Percentiles rank a stretch among this genome's conserved stretches.
Conservation (phyloP, 2,797 vertebrate genomes). For the Smutsia temminckii region DNA sequence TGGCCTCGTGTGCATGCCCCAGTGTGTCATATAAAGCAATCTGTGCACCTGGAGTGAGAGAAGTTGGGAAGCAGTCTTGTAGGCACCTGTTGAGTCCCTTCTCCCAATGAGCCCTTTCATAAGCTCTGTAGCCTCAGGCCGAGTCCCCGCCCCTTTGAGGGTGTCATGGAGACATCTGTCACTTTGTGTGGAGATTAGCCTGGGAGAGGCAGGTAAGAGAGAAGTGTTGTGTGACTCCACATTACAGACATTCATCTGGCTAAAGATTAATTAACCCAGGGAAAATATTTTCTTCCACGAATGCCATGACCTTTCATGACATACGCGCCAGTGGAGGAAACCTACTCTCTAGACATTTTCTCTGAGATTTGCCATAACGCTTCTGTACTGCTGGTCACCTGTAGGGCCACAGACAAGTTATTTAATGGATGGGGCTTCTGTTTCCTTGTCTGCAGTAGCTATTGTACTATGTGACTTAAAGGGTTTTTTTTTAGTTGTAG, state of each 20-base stretch:
- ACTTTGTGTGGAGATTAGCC: background rate
- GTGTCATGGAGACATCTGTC: background rate
- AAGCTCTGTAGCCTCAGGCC: background rate
- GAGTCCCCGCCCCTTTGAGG: background rate
- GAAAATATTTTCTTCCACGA: background rate
- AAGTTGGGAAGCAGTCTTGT: accelerated
- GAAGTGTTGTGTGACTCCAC: accelerated
- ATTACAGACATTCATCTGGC: background rate
- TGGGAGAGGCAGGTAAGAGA: background rate
- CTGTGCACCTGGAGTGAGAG: accelerated
- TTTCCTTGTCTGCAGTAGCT: background rate
- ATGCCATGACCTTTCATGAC: background rate
- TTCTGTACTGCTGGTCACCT: no score
- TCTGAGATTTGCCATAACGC: background rate
- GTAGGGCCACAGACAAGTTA: background rate
- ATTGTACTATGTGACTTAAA: background rate
- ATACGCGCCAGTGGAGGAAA: background rate
- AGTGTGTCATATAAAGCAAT: accelerated
- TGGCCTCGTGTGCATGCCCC: accelerated
- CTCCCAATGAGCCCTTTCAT: accelerated
- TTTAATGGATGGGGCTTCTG: background rate
- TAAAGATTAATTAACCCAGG: background rate
- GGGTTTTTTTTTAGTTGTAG: background rate
- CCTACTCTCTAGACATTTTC: background rate
- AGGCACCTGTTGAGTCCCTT: accelerated